Percentiles rank a stretch among this genome's conserved stretches.
Conservation (phyloP, 2,797 vertebrate genomes). For the Picus viridis region DNA sequence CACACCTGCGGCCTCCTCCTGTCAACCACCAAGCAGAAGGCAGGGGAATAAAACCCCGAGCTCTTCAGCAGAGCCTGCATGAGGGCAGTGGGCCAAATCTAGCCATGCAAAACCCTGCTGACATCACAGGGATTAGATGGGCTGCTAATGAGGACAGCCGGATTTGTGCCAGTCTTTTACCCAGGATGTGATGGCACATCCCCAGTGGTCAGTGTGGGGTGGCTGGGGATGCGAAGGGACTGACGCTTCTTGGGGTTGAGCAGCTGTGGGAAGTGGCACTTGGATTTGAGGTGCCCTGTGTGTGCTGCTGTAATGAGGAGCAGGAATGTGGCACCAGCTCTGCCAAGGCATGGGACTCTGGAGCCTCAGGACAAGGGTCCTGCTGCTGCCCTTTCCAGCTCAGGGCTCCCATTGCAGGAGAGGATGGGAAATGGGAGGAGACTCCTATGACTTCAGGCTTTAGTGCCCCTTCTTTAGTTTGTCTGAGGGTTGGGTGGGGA, state of each 20-base stretch:
- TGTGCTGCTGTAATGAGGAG: background rate
- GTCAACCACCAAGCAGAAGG: background rate
- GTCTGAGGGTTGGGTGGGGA: background rate
- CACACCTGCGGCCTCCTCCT: background rate
- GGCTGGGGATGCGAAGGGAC: background rate
- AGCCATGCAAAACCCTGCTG: background rate
- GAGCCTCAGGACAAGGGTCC: background rate
- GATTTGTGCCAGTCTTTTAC: conserved; percentile 11
- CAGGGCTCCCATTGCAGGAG: background rate
- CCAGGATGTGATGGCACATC: background rate
- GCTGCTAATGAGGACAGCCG: background rate
- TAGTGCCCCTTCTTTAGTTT: background rate
- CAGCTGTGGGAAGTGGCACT: background rate
- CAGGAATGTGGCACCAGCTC: background rate
- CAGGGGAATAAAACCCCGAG: background rate
- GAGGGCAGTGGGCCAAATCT: conserved; percentile 8
- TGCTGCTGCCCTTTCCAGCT: background rate
- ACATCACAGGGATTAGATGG: background rate
- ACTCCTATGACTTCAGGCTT: background rate
- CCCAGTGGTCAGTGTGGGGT: background rate
- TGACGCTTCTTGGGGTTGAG: accelerated
- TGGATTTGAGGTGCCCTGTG: background rate
- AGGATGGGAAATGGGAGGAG: background rate
- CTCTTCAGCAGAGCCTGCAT: accelerated
- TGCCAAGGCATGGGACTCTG: accelerated